phyloP scores from a whole-genome alignment of 2,888 invertebrate genomes.

The Melikaiella ostensackeni region DNA sequence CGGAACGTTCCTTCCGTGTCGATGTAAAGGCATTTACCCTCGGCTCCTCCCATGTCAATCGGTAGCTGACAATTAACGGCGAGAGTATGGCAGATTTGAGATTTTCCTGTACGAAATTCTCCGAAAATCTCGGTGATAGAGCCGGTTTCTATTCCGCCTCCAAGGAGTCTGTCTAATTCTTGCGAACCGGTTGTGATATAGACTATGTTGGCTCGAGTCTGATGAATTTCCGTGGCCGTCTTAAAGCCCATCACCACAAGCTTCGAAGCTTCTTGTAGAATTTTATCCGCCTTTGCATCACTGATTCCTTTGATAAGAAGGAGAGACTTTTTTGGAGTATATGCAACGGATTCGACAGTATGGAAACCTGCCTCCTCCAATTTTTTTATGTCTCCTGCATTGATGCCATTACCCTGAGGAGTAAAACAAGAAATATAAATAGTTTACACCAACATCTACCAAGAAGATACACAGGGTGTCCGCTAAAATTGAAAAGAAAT shows the following conservation, averaged over 20 bases:
- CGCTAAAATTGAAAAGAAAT: too few species aligned
- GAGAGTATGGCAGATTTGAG: constrained; percentile 96
- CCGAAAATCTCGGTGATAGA: constrained; percentile 99
- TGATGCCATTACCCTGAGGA: constrained; percentile 92
- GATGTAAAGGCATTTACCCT: constrained; percentile 98
- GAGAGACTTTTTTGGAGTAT: constrained; percentile 94
- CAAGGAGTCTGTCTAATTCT: constrained; percentile 93
- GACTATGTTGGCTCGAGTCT: constrained; percentile 96
- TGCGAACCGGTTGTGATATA: constrained; percentile 96
- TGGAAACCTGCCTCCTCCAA: constrained; percentile 95
- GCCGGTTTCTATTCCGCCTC: constrained; percentile 98
- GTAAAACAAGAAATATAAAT: constrained; percentile 7
- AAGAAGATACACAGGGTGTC: too few species aligned
- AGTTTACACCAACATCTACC: too few species aligned
- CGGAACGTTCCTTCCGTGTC: constrained; percentile 99
- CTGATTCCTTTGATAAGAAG: constrained; percentile 96
- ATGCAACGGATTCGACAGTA: constrained; percentile 97
- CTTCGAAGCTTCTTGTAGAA: constrained; percentile 93
- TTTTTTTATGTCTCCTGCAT: constrained; percentile 93
- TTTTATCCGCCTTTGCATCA: constrained; percentile 98
- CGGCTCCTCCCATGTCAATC: constrained; percentile 98
- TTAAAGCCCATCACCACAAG: constrained; percentile 98
- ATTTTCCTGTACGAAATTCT: constrained; percentile 98
- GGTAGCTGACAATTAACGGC: constrained; percentile 99
- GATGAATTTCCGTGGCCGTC: constrained; percentile 97